Evolutionary conservation across 2,797 vertebrate genomes (phyloP).

Genomic region (Oryzias sinensis): DNA sequence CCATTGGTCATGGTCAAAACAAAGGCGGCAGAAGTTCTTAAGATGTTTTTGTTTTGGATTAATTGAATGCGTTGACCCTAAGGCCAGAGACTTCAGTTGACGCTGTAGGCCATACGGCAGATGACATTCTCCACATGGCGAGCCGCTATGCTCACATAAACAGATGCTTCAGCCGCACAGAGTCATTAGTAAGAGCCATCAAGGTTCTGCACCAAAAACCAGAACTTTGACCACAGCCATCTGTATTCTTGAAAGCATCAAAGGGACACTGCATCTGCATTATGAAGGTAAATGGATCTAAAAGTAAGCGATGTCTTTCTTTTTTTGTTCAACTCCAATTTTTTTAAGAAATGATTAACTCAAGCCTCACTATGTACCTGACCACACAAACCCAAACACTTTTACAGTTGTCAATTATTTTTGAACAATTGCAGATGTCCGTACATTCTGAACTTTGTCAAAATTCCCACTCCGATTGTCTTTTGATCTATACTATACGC

Average conservation of each 20-base stretch:
- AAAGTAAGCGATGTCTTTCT: no score
- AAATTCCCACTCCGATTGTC: constrained; percentile 23
- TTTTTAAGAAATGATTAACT: no score
- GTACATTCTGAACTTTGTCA: constrained; percentile 70
- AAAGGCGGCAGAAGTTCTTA: constrained; percentile 26
- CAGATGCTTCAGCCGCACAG: constrained; percentile 71
- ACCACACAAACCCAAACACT: constrained; percentile 17
- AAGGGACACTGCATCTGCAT: no score
- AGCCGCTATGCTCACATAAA: constrained; percentile 57
- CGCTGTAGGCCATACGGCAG: constrained; percentile 54
- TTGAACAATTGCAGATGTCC: constrained; percentile 19
- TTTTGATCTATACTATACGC: no score
- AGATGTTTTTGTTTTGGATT: constrained; percentile 30
- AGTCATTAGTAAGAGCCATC: constrained; percentile 71
- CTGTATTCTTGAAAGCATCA: constrained; percentile 52
- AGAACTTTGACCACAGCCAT: constrained; percentile 65
- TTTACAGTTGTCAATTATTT: no score
- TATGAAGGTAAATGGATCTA: no score
- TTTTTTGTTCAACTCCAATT: no score
- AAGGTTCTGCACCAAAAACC: constrained; percentile 55
- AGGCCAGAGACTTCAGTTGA: constrained; percentile 35
- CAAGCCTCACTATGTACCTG: constrained; percentile 4
- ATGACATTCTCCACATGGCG: constrained; percentile 69
- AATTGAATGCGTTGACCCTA: constrained; percentile 51
- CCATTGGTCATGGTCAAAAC: constrained; percentile 23